phyloP scores from a whole-genome alignment of 2,888 invertebrate genomes.

The Steromphala cineraria region DNA sequence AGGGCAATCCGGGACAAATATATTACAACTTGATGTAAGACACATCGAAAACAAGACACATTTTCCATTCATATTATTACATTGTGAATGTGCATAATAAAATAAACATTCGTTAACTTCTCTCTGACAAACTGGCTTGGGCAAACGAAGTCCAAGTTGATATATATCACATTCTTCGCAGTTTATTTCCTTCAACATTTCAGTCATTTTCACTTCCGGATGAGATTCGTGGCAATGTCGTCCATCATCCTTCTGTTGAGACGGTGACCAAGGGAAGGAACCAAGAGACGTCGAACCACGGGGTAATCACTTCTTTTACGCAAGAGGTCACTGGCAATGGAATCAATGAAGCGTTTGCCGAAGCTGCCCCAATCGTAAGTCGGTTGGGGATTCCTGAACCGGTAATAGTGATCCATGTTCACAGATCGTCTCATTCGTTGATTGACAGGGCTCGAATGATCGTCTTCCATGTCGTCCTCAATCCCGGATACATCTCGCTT shows the following conservation, averaged over 20 bases:
- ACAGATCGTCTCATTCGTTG: neutral
- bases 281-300: neutral
- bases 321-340: constrained; percentile 12
- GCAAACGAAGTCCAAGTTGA: neutral
- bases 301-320: neutral
- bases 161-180: neutral
- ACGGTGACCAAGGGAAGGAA: neutral
- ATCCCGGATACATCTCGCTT: neutral
- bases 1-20: no score
- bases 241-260: neutral
- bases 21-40: no score
- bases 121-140: no score
- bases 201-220: neutral
- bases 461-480: neutral
- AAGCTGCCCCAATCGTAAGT: neutral
- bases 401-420: neutral
- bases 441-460: neutral
- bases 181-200: neutral
- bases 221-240: neutral
- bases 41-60: no score
- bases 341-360: constrained; percentile 19
- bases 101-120: no score
- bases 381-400: neutral
- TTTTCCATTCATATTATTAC: no score
- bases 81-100: no score